These are phyloP conservation scores for Trachurus trachurus DNA, from an alignment of 2,797 vertebrate species.

Conservation along the genomic window DNA sequence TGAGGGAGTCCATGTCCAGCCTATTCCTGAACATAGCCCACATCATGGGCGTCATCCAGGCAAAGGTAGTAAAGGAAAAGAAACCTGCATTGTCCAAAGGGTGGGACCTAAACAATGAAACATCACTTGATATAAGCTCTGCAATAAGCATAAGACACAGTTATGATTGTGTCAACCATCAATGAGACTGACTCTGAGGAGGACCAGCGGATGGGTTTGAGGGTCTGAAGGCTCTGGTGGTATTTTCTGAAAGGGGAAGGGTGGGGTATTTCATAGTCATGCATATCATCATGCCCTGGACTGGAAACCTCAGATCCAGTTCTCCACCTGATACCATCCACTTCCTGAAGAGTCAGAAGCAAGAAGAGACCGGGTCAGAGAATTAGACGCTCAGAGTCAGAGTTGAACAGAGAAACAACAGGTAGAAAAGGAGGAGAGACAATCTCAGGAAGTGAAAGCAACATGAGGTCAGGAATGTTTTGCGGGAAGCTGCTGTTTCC, in stretches of 20 bases:
- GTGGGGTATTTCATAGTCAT: conserved; percentile 26
- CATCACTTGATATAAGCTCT: neutral
- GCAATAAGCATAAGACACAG: neutral
- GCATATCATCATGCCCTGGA: conserved; percentile 43
- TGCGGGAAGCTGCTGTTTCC: conserved; percentile 17
- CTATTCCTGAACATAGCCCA: conserved; percentile 79
- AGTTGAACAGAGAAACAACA: neutral
- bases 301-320: conserved; percentile 6
- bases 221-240: conserved; percentile 72
- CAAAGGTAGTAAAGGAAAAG: conserved; percentile 83
- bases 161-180: neutral
- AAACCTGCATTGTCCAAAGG: conserved; percentile 86
- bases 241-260: conserved; percentile 67
- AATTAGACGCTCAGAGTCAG: neutral
- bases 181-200: conserved; percentile 72
- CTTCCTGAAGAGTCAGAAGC: conserved; percentile 28
- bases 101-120: conserved; percentile 72
- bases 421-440: conserved; percentile 14
- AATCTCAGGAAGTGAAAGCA: conserved; percentile 28
- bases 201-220: conserved; percentile 81
- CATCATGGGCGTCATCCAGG: conserved; percentile 88
- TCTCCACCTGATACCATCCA: conserved; percentile 18
- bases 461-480: conserved; percentile 2
- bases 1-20: conserved; percentile 74
- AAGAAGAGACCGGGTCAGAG: neutral